Base-by-base conservation (phyloP, 1,140 invertebrate genomes). In the Caenorhabditis briggsae region DNA sequence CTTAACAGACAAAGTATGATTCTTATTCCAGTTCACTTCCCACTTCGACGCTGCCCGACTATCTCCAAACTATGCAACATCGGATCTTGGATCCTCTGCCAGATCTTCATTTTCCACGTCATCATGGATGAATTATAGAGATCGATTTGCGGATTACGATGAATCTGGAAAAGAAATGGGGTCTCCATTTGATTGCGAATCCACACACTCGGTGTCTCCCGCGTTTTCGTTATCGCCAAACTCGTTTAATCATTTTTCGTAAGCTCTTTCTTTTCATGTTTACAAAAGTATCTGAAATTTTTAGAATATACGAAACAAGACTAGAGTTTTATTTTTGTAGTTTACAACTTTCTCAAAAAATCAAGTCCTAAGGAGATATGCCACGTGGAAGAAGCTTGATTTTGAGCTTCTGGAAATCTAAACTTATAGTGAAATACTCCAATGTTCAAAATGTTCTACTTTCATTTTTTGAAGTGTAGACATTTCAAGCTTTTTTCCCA, bases 31-130 rank as follows among this genome's bases (percentile, higher is more conserved):
- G 90, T 82, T 91, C 55, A 88, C 89, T 56, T 89, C 90, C 11
- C 88, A 88, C 43, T 92, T 90, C 84, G 70, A 83, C 33, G 87
- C 89, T 82, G 90, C 89, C 18, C 92, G 91, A 11, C 61, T 91
- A 18, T 82, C 86, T 2, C 92, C 91, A 12, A 88, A 89, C 20
- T 92, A 92, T 85, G 86, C 91, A 8, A 92, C 91, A 9, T 89
- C 88, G n/a, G 91, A 92, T 83, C 61, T 92, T 33, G 91, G 91
- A 11, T 90, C 88, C 14, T 87, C 84, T 64, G 92, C 91, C 6
- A 83, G 91, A 18, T 86, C 70, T 25, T 90, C 88, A 14, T 92
- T 87, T 25, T 85, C 86, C 41, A 87, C 83, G 1, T 88, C 88
- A 20, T 59, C 82, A 6, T 91, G 90, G 90, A 89, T 85, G n/a